phyloP scores from a whole-genome alignment of 2,797 vertebrate species.

The Furcifer pardalis region DNA sequence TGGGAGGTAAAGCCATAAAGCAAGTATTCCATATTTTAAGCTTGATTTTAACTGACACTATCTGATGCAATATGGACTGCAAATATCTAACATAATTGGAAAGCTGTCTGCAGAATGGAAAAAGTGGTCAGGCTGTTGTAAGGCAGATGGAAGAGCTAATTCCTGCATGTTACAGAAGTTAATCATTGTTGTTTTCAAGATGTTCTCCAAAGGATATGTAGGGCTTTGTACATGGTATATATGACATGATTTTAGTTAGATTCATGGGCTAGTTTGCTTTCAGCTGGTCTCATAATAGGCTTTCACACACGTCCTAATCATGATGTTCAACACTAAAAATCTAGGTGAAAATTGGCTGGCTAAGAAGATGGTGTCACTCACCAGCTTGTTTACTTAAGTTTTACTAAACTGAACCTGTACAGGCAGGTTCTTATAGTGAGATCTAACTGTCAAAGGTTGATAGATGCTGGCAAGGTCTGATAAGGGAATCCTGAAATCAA shows the following conservation, averaged over 20 bases:
- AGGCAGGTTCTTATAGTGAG: too few relatives aligned
- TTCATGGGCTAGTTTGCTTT: too few relatives aligned
- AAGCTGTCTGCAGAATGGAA: slow-evolving; percentile 28
- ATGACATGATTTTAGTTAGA: neutral
- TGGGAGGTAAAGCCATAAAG: neutral
- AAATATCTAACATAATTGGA: slow-evolving; percentile 29
- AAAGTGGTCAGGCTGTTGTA: slow-evolving; percentile 34
- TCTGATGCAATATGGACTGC: slow-evolving; percentile 37
- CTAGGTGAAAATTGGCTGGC: neutral
- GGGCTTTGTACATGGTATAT: neutral
- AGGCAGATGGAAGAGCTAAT: slow-evolving; percentile 21
- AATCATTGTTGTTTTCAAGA: neutral
- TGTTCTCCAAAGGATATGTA: neutral
- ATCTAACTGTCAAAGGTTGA: too few relatives aligned
- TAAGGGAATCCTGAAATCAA: too few relatives aligned
- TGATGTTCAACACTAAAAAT: too few relatives aligned
- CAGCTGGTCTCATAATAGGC: neutral
- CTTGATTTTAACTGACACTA: slow-evolving; percentile 25
- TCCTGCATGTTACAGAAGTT: slow-evolving; percentile 11
- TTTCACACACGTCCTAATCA: neutral
- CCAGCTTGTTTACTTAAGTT: neutral
- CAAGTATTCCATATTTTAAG: slow-evolving; percentile 23
- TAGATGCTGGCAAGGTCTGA: too few relatives aligned
- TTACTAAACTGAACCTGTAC: too few relatives aligned
- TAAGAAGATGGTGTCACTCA: neutral